Evolutionary conservation across 2,888 invertebrate genomes (phyloP).

Genomic region (Sympetrum striolatum): DNA sequence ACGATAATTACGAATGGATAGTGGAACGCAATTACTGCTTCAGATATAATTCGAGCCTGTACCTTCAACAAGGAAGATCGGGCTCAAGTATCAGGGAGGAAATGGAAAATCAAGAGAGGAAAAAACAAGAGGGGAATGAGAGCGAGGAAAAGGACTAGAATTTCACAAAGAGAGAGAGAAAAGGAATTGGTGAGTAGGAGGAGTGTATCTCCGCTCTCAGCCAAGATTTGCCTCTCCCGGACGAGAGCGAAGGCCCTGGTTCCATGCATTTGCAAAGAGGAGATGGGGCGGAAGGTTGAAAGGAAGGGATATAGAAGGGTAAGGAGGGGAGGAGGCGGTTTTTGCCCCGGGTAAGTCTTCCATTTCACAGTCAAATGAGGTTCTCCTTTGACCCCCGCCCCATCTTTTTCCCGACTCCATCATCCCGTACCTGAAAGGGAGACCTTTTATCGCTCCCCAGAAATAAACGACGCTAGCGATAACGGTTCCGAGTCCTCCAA

Average conservation of each 20-base stretch:
- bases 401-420: conserved; percentile 16
- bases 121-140: background rate
- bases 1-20: no score
- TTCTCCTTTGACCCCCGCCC: conserved; percentile 1
- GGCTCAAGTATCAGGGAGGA: background rate
- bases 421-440: background rate
- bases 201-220: conserved; percentile 33
- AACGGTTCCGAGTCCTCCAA: conserved; percentile 29
- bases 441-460: conserved; percentile 25
- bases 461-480: conserved; percentile 31
- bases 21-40: no score
- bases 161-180: background rate
- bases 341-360: conserved; percentile 18
- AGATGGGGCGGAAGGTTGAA: background rate
- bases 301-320: background rate
- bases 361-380: conserved; percentile 44
- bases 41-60: no score
- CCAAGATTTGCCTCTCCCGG: conserved; percentile 38
- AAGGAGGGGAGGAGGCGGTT: background rate
- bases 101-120: background rate
- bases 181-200: background rate
- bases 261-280: conserved; percentile 43
- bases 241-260: conserved; percentile 4
- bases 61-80: background rate
- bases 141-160: background rate